phyloP scores from a whole-genome alignment of 2,113 vertebrate species.

The Erythrocercus mccallii region DNA sequence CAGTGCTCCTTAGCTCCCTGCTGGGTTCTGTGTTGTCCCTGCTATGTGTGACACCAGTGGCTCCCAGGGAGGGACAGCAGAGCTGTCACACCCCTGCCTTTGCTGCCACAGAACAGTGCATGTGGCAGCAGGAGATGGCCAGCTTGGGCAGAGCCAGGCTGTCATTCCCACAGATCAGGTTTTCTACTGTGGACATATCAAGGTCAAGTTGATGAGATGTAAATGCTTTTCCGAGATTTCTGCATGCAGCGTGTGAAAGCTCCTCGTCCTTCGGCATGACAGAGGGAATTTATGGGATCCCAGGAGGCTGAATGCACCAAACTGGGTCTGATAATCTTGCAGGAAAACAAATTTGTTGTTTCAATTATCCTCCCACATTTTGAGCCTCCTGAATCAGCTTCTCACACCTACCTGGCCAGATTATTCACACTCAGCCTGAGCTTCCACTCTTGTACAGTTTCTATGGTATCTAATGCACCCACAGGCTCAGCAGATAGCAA shows the following conservation, averaged over 20 bases:
- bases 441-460: background rate
- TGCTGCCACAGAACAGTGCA: background rate
- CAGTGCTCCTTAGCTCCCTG: accelerated
- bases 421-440: background rate
- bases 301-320: background rate
- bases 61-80: background rate
- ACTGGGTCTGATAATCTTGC: background rate
- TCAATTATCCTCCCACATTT: background rate
- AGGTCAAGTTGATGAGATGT: background rate
- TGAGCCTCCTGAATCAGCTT: background rate
- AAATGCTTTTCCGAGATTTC: background rate
- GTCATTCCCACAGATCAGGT: background rate
- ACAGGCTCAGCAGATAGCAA: background rate
- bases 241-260: background rate
- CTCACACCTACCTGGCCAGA: background rate
- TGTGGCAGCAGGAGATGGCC: accelerated
- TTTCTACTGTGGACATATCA: background rate
- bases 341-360: background rate
- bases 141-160: background rate
- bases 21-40: background rate
- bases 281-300: background rate
- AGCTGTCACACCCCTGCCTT: background rate
- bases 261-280: background rate
- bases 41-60: accelerated
- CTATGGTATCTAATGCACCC: background rate